Evolutionary conservation across 2,888 invertebrate genomes (phyloP), one percentile per base, ranked within the genome.

Genomic region (Erpobdella octoculata): DNA sequence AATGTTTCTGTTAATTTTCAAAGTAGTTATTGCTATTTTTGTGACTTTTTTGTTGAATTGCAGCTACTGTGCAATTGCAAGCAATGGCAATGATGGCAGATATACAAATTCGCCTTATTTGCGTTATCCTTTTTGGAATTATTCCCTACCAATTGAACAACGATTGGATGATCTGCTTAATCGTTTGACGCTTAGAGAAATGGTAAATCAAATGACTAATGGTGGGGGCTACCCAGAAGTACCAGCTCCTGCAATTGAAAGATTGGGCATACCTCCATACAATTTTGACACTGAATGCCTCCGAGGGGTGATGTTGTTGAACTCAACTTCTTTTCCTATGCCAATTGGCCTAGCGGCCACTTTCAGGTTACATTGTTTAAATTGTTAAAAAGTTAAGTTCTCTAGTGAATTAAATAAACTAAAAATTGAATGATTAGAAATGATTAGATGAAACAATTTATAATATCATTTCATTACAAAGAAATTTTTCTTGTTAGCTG

Each of bases 271-370:
- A 18, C 46, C 41, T 46, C 70, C 73, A 6, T 73, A 73, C 37
- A 62, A 70, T 21, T 73, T 61, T 35, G 69, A 69, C 48, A 53
- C 70, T 15, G 73, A 73, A 48, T 73, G 73, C 41, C 65, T 73
- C 35, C 37, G 66, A n/a, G 73, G 73, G 5, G 79, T 77, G 0
- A 61, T 71, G 9, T 77, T 78, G 4, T 79, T 79, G 3, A 75
- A 78, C 36, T 79, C 81, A 5, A 81, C 81, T 5, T 76, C 79
- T 1, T 81, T 81, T 62, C 80, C 81, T 15, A 79, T 81, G 75
- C 78, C 81, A 3, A 71, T 81, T 36, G 80, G 80, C 37, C 75
- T 81, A 12, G 79, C 78, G 1, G 80, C 81, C 25, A 75, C 80
- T 25, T 81, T 80, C 73, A 80, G 78, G 80, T 80, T 25, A 25